Conservation (phyloP, 2,113 vertebrate species). For the Lichenostomus cassidix region DNA sequence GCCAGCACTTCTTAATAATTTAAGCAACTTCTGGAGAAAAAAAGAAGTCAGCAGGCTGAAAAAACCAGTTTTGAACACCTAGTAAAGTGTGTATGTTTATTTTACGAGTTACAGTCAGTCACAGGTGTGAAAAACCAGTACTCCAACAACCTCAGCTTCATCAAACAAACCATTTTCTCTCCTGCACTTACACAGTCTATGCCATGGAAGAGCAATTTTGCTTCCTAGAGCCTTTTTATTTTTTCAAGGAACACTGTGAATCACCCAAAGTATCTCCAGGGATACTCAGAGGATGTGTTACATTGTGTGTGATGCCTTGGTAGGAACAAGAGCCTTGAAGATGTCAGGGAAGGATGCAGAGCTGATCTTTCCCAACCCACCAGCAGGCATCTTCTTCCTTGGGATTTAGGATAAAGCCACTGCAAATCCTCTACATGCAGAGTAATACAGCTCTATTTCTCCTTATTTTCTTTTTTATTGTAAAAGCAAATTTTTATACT, state of each 20-base stretch:
- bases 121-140: not conserved
- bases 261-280: not conserved
- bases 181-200: not conserved
- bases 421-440: not conserved
- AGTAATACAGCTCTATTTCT: not conserved
- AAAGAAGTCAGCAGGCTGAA: not conserved
- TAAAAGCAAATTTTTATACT: not conserved
- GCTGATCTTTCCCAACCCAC: not conserved
- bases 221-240: not conserved
- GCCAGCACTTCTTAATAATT: not conserved
- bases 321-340: accelerated
- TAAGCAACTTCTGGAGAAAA: not conserved
- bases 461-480: not conserved
- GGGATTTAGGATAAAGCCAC: not conserved
- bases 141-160: not conserved
- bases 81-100: not conserved
- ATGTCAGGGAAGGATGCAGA: not conserved
- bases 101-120: not conserved
- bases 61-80: not conserved
- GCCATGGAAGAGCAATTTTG: accelerated
- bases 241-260: not conserved
- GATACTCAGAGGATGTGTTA: not conserved
- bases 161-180: not conserved
- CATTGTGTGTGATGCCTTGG: accelerated
- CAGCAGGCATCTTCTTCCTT: not conserved